Evolutionary conservation across 2,113 vertebrate species (phyloP).

Genomic region (Oxygymnocypris stewartii): DNA sequence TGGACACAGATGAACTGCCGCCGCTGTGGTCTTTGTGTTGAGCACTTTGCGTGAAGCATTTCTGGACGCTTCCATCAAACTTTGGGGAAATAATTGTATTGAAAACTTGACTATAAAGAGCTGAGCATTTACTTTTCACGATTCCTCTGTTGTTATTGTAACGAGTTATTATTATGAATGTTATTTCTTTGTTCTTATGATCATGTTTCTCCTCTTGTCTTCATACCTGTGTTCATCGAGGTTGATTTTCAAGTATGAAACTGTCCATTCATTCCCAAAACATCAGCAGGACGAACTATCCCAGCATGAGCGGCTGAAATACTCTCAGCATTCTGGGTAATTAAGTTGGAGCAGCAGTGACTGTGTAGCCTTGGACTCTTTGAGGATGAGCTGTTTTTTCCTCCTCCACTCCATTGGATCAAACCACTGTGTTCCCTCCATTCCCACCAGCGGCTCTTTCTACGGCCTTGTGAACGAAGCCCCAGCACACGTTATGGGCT

Average conservation of each 20-base stretch:
- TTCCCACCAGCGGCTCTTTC: conserved; percentile 59
- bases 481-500: conserved; percentile 23
- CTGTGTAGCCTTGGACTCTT: conserved; percentile 45
- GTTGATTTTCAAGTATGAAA: conserved; percentile 46
- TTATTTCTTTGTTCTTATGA: conserved; percentile 54
- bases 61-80: conserved; percentile 56
- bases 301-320: not conserved
- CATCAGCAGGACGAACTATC: not conserved
- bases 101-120: conserved; percentile 57
- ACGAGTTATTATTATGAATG: conserved; percentile 48
- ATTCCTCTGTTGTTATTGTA: conserved; percentile 34
- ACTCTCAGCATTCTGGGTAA: conserved; percentile 64
- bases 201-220: conserved; percentile 45
- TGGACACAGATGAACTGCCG: conserved; percentile 57
- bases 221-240: not conserved
- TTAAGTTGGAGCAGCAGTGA: conserved; percentile 31
- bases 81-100: conserved; percentile 57
- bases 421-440: conserved; percentile 45
- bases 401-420: conserved; percentile 48
- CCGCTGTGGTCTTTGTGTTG: conserved; percentile 50
- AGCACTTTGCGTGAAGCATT: conserved; percentile 60
- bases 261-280: conserved; percentile 30
- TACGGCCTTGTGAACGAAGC: conserved; percentile 65
- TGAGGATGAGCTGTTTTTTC: conserved; percentile 20
- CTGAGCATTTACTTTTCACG: conserved; percentile 51